Conservation (phyloP, 2,797 vertebrate species). For the Acanthopagrus latus region DNA sequence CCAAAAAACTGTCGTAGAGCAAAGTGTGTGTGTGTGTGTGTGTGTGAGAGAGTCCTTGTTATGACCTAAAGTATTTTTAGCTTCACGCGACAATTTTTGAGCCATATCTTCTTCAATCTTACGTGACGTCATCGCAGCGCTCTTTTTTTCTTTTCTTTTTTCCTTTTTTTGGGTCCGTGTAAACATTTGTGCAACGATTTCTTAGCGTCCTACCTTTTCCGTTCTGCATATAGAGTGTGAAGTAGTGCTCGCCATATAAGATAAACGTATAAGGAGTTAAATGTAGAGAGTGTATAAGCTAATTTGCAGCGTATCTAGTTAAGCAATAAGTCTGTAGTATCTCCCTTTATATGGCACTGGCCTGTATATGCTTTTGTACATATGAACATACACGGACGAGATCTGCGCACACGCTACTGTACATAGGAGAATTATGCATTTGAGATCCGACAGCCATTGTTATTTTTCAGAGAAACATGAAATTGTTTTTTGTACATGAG, state of each 20-base stretch:
- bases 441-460: constrained; percentile 84
- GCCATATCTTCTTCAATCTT: constrained; percentile 58
- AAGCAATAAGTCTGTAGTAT: constrained; percentile 89
- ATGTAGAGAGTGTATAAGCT: constrained; percentile 76
- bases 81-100: constrained; percentile 60
- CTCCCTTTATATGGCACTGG: constrained; percentile 84
- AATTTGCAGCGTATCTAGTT: constrained; percentile 85
- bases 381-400: constrained; percentile 78
- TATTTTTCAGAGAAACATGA: constrained; percentile 87
- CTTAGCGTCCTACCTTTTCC: constrained; percentile 63
- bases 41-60: constrained; percentile 56
- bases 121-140: constrained; percentile 42
- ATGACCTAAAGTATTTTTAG: constrained; percentile 51
- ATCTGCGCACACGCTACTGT: constrained; percentile 75
- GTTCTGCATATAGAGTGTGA: constrained; percentile 77
- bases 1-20: constrained; percentile 58
- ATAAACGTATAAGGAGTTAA: constrained; percentile 72
- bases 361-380: constrained; percentile 85
- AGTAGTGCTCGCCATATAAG: constrained; percentile 78
- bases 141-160: constrained; percentile 1
- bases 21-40: constrained; percentile 48
- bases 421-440: constrained; percentile 84
- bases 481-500: constrained; percentile 85
- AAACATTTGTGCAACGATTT: constrained; percentile 69
- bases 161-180: constrained; percentile 38